Conservation (phyloP, 2,888 invertebrate genomes). For the Clivina fossor region DNA sequence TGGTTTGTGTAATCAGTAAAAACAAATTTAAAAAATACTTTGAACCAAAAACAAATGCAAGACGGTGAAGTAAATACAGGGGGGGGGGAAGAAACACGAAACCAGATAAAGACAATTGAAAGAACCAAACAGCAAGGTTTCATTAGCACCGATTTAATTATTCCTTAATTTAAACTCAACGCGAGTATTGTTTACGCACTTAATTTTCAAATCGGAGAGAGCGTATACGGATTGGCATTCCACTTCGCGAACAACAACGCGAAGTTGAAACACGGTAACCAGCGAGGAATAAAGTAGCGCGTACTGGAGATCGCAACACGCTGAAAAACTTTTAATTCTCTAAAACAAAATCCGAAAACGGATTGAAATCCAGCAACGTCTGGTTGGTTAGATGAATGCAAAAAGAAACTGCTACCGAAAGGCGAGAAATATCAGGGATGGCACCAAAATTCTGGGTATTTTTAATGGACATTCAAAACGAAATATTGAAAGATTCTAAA, state of each 20-base stretch:
- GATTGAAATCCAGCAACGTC: conserved; percentile 16
- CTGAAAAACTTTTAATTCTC: conserved; percentile 26
- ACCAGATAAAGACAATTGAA: not conserved
- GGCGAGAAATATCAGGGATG: too few species aligned
- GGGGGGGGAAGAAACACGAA: not conserved
- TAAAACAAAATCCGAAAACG: conserved; percentile 25
- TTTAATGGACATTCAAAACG: too few species aligned
- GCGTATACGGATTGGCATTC: too few species aligned
- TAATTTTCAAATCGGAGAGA: conserved; percentile 15
- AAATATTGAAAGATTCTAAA: too few species aligned
- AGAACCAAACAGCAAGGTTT: not conserved
- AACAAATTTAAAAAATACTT: not conserved
- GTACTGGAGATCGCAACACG: not conserved
- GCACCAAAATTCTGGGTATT: too few species aligned
- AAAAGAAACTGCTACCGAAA: too few species aligned
- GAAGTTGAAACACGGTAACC: not conserved
- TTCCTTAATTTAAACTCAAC: not conserved
- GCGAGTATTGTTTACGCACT: conserved; percentile 16
- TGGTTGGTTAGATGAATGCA: too few species aligned
- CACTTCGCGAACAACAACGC: not conserved
- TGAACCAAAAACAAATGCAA: not conserved
- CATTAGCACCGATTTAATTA: too few species aligned
- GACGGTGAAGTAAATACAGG: not conserved
- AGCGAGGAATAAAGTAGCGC: not conserved
- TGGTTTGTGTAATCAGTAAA: not conserved